Base-by-base conservation (phyloP, 2,888 invertebrate species). In the Agonum fuliginosum region DNA sequence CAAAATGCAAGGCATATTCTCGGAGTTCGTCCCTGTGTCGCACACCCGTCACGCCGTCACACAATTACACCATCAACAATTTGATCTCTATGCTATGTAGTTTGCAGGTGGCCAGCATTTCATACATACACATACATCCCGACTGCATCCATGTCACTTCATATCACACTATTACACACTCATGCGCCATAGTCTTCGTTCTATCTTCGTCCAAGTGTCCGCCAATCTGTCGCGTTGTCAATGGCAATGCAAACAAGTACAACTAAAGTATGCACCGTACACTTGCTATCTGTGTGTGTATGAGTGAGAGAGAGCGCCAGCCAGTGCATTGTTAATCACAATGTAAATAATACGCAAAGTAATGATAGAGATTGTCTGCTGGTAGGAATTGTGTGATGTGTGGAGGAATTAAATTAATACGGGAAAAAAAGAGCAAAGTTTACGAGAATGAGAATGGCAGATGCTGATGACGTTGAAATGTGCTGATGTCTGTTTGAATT, bases 31-130 rank as follows among this genome's bases (percentile, higher is more conserved):
- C 8, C 30, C 30, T 3, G 3, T 30, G 8, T 12, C 5, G 12
- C 12, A n/a, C 14, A 5, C 43, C 43, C 14, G 43, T 14, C 43
- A 12, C 14, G 43, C n/a, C 8, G 14, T 14, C n/a, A n/a, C n/a
- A n/a, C n/a, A n/a, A n/a, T n/a, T n/a, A n/a, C n/a, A n/a, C n/a
- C n/a, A n/a, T n/a, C 41, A 14, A 41, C 27, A 6, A 27, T 20
- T 58, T 58, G 24, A 22, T 24, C 24, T 58, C 22, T 3, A 41
- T 12, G 41, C 41, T 3, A 41, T 10, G 37, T 14, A 22, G 22
- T 41, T 67, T 67, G 67, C 67, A 67, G 67, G 67, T 67, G 67
- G 67, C 67, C 67, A 37, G 67, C 41, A 41, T 4, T 1, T 12
- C n/a, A 6, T 5, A 34, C n/a, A 41, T 41, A n/a, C 22, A 12